A percentile compares a stretch with the other conserved stretches of the same genome.
Conservation (phyloP, 2,888 invertebrate genomes). For the Tribolium freemani region DNA sequence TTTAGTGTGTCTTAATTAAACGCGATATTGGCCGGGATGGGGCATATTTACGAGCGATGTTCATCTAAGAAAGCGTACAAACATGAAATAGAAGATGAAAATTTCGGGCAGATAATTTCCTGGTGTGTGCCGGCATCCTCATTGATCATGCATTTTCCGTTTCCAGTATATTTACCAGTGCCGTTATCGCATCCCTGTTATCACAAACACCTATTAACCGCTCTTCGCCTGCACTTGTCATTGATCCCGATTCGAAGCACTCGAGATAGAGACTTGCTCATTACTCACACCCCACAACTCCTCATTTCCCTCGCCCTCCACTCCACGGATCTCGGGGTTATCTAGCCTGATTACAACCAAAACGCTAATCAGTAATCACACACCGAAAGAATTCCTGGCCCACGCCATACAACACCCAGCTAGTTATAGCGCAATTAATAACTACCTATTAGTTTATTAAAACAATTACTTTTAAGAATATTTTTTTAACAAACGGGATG, state of each 20-base stretch:
- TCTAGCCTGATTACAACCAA: slow-evolving; percentile 62
- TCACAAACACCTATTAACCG: slow-evolving; percentile 66
- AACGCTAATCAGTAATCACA: not conserved
- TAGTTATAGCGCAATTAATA: not conserved
- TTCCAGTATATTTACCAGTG: slow-evolving; percentile 68
- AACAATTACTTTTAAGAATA: no score
- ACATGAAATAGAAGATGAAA: slow-evolving; percentile 62
- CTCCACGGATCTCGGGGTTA: slow-evolving; percentile 63
- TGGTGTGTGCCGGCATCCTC: slow-evolving; percentile 64
- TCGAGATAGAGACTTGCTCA: slow-evolving; percentile 65
- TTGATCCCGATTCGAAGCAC: slow-evolving; percentile 67
- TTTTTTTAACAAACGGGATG: no score
- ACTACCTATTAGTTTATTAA: no score
- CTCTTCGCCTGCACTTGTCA: slow-evolving; percentile 68
- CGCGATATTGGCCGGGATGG: slow-evolving; percentile 26
- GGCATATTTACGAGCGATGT: slow-evolving; percentile 46
- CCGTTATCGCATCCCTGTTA: slow-evolving; percentile 67
- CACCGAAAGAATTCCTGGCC: not conserved
- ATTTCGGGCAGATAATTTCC: slow-evolving; percentile 64
- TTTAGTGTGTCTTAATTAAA: slow-evolving; percentile 10
- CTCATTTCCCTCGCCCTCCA: slow-evolving; percentile 62
- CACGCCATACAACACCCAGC: not conserved
- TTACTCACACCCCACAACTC: slow-evolving; percentile 67
- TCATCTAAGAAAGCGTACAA: slow-evolving; percentile 52
- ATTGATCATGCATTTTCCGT: slow-evolving; percentile 69